Evolutionary conservation across 2,797 vertebrate species (phyloP), one percentile per base, ranked within the genome.

Genomic region (Rhinatrema bivittatum): DNA sequence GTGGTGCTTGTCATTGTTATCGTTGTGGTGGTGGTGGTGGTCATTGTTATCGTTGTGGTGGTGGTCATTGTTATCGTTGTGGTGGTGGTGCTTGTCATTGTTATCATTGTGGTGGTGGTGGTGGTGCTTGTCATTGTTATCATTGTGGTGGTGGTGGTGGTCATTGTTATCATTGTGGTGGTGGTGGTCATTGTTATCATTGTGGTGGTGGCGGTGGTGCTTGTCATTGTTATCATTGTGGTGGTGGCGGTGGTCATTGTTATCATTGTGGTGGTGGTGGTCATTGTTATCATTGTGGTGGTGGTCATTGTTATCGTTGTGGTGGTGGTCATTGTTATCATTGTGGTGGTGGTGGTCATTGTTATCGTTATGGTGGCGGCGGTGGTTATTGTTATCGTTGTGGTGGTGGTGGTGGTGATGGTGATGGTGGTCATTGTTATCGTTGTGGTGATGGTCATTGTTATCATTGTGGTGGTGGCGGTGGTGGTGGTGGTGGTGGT

Each of bases 271-370:
- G 0, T 81, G 76, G 0, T 80, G 76, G 0, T 81, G 80, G 6
- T 46, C 44, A 4, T 46, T 44, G 1, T 46, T 74, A 0, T 60
- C 80, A 0, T 86, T 85, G 0, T 84, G 78, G 0, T 87, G 84
- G 0, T 80, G 79, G 0, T 84, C 81, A 0, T 83, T 76, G 0
- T 86, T 78, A 0, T 85, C 82, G 0, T 83, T 79, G 0, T 81
- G 80, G 0, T 86, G 79, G 0, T 86, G 75, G 0, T 87, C 80
- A 0, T 80, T 82, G 0, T 86, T 79, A 0, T 87, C 84, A 0
- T 88, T 84, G 0, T 88, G 85, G 0, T 91, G 88, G 0, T 87
- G 84, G 0, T 80, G 79, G 0, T 87, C 74, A 0, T 81, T 77
- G 0, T 85, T 76, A 0, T 87, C 84, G 0, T 87, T 81, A 0